A percentile compares a stretch with the other conserved stretches of the same genome.
Conservation (phyloP, 1,140 invertebrate genomes). For the Sitodiplosis mosellana region DNA sequence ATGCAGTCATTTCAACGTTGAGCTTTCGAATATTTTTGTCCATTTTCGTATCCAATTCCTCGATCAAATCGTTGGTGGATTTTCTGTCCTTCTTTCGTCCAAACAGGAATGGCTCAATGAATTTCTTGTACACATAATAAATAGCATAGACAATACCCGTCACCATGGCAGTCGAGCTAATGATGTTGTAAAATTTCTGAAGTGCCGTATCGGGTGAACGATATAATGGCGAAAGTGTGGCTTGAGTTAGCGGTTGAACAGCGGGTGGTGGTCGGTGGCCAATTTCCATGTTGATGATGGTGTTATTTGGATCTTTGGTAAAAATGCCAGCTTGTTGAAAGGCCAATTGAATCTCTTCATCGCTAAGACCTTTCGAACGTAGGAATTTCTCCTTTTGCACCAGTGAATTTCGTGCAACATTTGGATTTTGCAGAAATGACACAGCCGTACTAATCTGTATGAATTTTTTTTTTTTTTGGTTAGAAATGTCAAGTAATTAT, state of each 20-base stretch:
- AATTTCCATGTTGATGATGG: conserved; percentile 21
- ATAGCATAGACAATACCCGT: conserved; percentile 48
- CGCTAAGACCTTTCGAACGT: conserved; percentile 56
- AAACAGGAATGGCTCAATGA: conserved; percentile 40
- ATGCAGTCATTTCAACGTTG: conserved; percentile 31
- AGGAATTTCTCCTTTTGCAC: conserved; percentile 63
- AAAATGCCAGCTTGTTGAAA: conserved; percentile 39
- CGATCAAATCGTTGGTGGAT: conserved; percentile 38
- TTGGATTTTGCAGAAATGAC: conserved; percentile 70
- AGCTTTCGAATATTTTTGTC: conserved; percentile 38
- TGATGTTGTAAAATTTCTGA: conserved; percentile 38
- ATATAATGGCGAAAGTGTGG: conserved; percentile 8
- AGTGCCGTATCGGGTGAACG: conserved; percentile 5
- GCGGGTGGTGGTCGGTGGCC: conserved; percentile 13
- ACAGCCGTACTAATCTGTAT: conserved; percentile 62
- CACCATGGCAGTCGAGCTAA: conserved; percentile 45
- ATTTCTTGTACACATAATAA: conserved; percentile 58
- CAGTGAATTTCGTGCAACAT: conserved; percentile 50
- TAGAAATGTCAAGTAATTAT: no score
- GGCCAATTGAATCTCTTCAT: conserved; percentile 56
- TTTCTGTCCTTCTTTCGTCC: conserved; percentile 37
- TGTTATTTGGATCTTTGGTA: conserved; percentile 18
- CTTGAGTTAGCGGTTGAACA: conserved; percentile 22
- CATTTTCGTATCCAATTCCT: conserved; percentile 43
- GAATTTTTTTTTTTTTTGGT: conserved; percentile 6